These are phyloP conservation scores for Megaceryle torquata DNA, from an alignment of 2,113 vertebrate genomes.

Conservation along the genomic window DNA sequence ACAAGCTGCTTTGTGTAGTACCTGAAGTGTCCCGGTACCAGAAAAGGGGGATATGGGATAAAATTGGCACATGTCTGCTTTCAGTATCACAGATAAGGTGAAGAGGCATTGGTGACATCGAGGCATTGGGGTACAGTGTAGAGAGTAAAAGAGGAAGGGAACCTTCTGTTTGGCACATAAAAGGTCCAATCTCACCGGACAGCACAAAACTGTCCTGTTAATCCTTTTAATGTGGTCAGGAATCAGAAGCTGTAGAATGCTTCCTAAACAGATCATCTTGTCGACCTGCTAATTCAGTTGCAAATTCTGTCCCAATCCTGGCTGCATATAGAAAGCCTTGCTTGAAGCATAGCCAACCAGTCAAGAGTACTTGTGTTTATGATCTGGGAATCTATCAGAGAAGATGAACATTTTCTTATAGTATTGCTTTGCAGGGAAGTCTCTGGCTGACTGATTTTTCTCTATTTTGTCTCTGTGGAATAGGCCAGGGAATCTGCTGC, in stretches of 20 bases:
- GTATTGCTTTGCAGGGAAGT: neutral
- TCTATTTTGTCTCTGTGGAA: neutral
- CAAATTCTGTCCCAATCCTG: slow-evolving; percentile 3
- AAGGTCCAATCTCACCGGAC: neutral
- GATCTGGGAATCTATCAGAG: neutral
- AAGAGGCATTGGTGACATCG: neutral
- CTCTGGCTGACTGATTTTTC: neutral
- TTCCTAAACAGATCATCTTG: neutral
- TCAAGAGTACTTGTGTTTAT: neutral
- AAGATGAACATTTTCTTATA: neutral
- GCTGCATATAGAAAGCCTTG: neutral
- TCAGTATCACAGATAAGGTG: neutral
- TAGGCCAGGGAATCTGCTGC: neutral
- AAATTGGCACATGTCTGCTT: neutral
- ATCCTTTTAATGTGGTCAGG: neutral
- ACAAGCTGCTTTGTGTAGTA: neutral
- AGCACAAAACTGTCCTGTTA: neutral
- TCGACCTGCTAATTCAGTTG: neutral
- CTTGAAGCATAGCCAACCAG: neutral
- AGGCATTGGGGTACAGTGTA: neutral
- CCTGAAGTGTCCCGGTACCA: neutral
- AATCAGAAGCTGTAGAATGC: neutral
- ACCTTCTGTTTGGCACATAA: neutral
- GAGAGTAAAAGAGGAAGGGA: neutral
- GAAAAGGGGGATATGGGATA: neutral